Base-by-base conservation (phyloP, 1,140 invertebrate genomes). In the Drosophila serrata region DNA sequence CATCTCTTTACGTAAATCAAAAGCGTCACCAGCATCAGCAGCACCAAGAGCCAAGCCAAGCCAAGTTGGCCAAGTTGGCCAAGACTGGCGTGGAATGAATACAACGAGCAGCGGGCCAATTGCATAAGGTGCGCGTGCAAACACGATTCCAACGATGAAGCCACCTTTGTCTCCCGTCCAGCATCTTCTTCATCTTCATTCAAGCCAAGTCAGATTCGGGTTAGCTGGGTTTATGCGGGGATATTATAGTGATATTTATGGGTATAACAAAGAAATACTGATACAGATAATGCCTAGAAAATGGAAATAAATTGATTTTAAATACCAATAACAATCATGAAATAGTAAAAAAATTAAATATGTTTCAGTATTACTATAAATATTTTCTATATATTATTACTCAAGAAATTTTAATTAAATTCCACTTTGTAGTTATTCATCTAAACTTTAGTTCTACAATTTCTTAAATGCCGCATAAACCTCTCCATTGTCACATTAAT, bases 111-210 rank as follows among this genome's bases (percentile, higher is more conserved):
- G 65, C 37, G 39, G 64, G 22, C 62, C 65, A 72, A 65, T 65
- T 65, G 63, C 63, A 65, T 73, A 73, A 73, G 69, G 67, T 43
- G 69, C 27, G 65, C 69, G 69, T 73, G 69, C 67, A 73, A 73
- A 73, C 69, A 73, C 69, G 69, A 73, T 73, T 73, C 19, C 27
- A 35, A 42, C 33, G 49, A 29, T 58, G 51, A 19, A 7, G 65
- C 42, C 51, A 72, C 69, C 65, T 72, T 58, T 72, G 42, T 42
- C 42, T 24, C 61, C 17, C 61, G 9, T 27, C 51, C 31, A 59
- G 69, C 33, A 46, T 73, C 69, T 49, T 49, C 64, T 40, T 46
- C 51, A 27, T 35, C 64, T 17, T 51, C 33, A 31, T 29, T 19
- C 24, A 22, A 29, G 62, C 39, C 15, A 27, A 70, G 42, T 22